Conservation (phyloP, 2,888 invertebrate species). For the Acanthacorydalis orientalis region DNA sequence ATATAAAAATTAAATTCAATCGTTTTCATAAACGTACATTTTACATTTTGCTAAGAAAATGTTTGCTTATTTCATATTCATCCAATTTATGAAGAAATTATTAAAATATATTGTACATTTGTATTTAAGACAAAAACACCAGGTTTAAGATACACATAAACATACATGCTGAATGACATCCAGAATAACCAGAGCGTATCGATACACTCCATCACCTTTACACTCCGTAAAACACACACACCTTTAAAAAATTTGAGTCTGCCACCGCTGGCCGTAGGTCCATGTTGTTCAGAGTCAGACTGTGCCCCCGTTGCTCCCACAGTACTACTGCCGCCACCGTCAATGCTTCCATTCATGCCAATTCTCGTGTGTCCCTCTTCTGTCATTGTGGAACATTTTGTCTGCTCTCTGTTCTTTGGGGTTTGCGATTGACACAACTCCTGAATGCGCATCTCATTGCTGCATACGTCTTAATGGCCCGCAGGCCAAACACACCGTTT, state of each 20-base stretch:
- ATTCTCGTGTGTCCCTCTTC: slow-evolving; percentile 54
- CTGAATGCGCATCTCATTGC: slow-evolving; percentile 47
- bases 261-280: slow-evolving; percentile 37
- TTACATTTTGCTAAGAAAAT: too few species aligned
- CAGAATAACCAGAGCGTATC: slow-evolving; percentile 2
- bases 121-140: background rate
- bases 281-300: slow-evolving; percentile 23
- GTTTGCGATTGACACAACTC: slow-evolving; percentile 26
- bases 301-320: slow-evolving; percentile 30
- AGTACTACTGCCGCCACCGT: slow-evolving; percentile 31
- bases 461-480: slow-evolving; percentile 23
- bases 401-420: slow-evolving; percentile 45
- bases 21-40: too few species aligned
- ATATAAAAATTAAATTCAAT: too few species aligned
- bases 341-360: slow-evolving; percentile 54
- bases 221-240: slow-evolving; percentile 19
- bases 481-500: slow-evolving; percentile 27
- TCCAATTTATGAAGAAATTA: too few species aligned
- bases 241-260: slow-evolving; percentile 69
- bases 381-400: slow-evolving; percentile 52
- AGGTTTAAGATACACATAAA: background rate
- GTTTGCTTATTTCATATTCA: too few species aligned
- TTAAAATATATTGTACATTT: too few species aligned
- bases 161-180: background rate
- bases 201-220: background rate